phyloP scores from a whole-genome alignment of 1,140 invertebrate genomes.

The Zelostemma sp. region DNA sequence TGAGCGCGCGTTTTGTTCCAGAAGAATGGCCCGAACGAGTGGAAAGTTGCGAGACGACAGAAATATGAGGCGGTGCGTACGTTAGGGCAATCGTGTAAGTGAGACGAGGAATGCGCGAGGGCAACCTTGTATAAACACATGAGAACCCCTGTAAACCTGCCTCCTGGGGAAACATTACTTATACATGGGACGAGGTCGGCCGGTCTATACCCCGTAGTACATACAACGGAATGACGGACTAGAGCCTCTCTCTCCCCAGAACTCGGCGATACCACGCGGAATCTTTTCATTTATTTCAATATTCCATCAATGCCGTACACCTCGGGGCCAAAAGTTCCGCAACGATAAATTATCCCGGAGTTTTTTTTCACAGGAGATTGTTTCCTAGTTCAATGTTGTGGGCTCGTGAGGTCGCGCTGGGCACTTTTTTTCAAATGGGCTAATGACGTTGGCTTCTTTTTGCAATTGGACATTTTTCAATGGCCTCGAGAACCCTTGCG shows the following conservation, averaged over 20 bases:
- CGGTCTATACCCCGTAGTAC: slow-evolving; percentile 37
- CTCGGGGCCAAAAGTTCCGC: not conserved
- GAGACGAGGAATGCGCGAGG: not conserved
- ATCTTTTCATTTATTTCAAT: slow-evolving; percentile 32
- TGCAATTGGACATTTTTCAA: too few relatives aligned
- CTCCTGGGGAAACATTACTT: slow-evolving; percentile 44
- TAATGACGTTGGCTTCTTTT: not conserved
- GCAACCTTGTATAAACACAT: slow-evolving; percentile 11
- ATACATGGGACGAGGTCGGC: slow-evolving; percentile 40
- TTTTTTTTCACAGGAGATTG: not conserved
- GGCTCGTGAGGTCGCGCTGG: not conserved
- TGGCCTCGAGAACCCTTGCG: not conserved
- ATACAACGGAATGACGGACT: slow-evolving; percentile 36
- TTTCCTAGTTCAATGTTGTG: not conserved
- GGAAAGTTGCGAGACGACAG: not conserved
- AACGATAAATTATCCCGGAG: not conserved
- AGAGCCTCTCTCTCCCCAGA: slow-evolving; percentile 17
- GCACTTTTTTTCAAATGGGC: not conserved
- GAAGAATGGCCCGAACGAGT: not conserved
- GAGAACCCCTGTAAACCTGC: slow-evolving; percentile 42
- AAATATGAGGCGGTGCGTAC: too few relatives aligned
- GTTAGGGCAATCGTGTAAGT: too few relatives aligned
- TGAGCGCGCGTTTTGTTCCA: not conserved
- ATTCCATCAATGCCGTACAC: slow-evolving; percentile 30
- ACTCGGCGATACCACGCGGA: slow-evolving; percentile 18